Evolutionary conservation across 2,888 invertebrate species (phyloP).

Genomic region (Drosophila antonietae): DNA sequence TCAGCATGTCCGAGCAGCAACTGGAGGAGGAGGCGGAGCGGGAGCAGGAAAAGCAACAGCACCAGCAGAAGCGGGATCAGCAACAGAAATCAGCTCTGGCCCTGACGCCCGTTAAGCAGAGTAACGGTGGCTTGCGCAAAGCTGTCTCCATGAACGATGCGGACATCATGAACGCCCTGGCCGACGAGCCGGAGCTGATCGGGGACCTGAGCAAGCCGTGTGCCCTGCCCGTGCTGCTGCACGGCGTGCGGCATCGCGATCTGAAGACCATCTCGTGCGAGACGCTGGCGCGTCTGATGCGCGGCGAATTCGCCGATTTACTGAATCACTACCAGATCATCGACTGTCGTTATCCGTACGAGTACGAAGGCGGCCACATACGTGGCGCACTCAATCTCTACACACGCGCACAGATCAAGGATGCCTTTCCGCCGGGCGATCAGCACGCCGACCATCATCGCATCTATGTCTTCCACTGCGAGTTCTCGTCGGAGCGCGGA

Average conservation of each 20-base stretch:
- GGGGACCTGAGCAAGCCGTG: slow-evolving; percentile 93
- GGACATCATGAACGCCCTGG: slow-evolving; percentile 89
- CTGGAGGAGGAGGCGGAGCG: background rate
- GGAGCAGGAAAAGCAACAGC: background rate
- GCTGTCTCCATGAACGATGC: slow-evolving; percentile 92
- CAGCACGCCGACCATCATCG: slow-evolving; percentile 85
- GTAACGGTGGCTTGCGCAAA: slow-evolving; percentile 85
- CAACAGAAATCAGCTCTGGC: background rate
- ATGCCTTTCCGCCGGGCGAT: slow-evolving; percentile 85
- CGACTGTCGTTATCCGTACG: slow-evolving; percentile 98
- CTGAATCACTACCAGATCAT: slow-evolving; percentile 90
- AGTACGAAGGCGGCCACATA: slow-evolving; percentile 96
- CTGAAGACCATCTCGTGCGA: slow-evolving; percentile 91
- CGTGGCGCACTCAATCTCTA: slow-evolving; percentile 92
- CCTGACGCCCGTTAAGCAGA: slow-evolving; percentile 24
- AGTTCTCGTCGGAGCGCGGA: slow-evolving; percentile 97
- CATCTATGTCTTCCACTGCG: slow-evolving; percentile 98
- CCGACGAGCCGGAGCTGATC: slow-evolving; percentile 90
- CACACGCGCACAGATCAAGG: slow-evolving; percentile 90
- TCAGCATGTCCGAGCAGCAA: slow-evolving; percentile 84
- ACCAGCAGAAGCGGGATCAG: background rate
- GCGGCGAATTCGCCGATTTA: slow-evolving; percentile 88
- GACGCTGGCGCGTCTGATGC: slow-evolving; percentile 90
- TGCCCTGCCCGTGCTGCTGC: slow-evolving; percentile 88
- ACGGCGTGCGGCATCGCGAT: slow-evolving; percentile 89